These are phyloP conservation scores for Plebejus anna DNA, from an alignment of 2,888 invertebrate genomes.

Conservation along the genomic window DNA sequence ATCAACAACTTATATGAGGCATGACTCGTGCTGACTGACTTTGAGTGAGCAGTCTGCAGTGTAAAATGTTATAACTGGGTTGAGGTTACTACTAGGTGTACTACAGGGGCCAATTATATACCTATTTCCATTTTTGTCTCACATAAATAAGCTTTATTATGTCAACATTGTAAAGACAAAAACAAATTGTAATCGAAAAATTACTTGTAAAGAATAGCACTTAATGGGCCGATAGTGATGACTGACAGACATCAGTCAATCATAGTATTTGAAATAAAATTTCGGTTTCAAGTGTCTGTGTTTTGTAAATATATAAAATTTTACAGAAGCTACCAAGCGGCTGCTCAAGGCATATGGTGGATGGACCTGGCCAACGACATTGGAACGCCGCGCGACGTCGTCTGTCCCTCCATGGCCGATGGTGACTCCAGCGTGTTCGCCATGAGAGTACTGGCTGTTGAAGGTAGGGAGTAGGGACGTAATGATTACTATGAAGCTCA, in stretches of 20 bases:
- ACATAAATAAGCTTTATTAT: no score
- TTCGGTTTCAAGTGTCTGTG: no score
- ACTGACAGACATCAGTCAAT: no score
- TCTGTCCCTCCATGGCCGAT: conserved; percentile 83
- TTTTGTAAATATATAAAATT: conserved; percentile 2
- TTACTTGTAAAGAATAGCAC: no score
- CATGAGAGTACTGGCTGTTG: conserved; percentile 81
- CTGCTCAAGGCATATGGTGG: conserved; percentile 89
- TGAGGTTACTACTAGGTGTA: no score
- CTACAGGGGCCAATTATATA: no score
- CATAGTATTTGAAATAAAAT: no score
- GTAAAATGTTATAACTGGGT: no score
- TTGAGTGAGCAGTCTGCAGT: conserved; percentile 78
- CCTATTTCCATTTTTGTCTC: no score
- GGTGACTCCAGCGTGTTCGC: conserved; percentile 82
- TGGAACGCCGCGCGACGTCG: conserved; percentile 82
- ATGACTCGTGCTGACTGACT: conserved; percentile 83
- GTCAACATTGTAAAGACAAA: no score
- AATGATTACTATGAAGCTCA: neutral
- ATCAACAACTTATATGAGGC: neutral
- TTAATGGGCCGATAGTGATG: no score
- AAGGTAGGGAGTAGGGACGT: conserved; percentile 62
- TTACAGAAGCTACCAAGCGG: conserved; percentile 83
- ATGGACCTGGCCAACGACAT: conserved; percentile 85
- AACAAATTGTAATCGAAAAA: no score